Conservation (phyloP, 2,797 vertebrate genomes). For the Eptatretus atami region DNA sequence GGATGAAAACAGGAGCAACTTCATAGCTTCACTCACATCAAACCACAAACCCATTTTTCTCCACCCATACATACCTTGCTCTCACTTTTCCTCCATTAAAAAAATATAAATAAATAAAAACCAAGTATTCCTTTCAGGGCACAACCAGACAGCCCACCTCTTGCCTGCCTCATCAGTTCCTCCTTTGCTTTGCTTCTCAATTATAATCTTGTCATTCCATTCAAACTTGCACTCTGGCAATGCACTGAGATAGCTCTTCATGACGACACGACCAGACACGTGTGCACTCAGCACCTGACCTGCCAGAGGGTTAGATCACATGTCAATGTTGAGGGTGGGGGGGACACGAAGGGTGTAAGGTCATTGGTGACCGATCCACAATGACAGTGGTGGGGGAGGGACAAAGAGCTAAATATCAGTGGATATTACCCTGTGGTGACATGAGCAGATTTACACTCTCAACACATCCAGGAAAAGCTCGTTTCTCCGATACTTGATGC, state of each 20-base stretch:
- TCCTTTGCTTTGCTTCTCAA: constrained; percentile 92
- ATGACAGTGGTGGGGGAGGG: no score
- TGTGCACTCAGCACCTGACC: constrained; percentile 92
- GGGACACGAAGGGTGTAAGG: not conserved
- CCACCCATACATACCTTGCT: no score
- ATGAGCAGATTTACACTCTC: constrained; percentile 89
- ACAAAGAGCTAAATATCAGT: not conserved
- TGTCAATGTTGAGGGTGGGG: not conserved
- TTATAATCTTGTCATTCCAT: constrained; percentile 99
- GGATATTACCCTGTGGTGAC: constrained; percentile 57
- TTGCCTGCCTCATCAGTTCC: constrained; percentile 64
- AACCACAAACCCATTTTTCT: no score
- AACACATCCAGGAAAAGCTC: constrained; percentile 87
- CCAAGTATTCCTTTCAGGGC: no score
- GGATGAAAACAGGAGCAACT: no score
- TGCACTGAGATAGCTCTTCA: constrained; percentile 97
- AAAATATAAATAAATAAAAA: no score
- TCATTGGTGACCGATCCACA: not conserved
- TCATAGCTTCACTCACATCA: no score
- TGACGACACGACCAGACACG: constrained; percentile 81
- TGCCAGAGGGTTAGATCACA: constrained; percentile 12
- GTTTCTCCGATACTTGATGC: constrained; percentile 91
- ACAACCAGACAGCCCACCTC: constrained; percentile 25
- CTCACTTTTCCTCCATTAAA: no score
- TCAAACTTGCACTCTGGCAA: constrained; percentile 98